Evolutionary conservation across 2,888 invertebrate genomes (phyloP), one percentile per base, ranked within the genome.

Genomic region (Netelia inedita): DNA sequence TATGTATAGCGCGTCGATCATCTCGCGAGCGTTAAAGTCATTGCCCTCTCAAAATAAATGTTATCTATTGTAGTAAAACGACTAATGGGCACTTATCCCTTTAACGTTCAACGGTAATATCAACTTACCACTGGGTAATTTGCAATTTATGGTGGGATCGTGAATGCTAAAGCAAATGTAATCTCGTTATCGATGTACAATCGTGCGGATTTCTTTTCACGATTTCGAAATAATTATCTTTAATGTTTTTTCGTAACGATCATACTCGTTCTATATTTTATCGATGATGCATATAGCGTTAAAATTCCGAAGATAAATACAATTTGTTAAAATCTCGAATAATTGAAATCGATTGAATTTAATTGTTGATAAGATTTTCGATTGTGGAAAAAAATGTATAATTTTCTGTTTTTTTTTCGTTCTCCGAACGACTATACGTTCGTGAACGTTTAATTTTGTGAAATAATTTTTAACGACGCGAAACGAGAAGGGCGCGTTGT

Each of bases 11-110:
- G 41, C 55, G 53, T 57, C 46, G 72, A 72, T 79, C 55, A 79
- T 72, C 55, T 41, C 46, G 16, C 19, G 3, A 72, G 57, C 50
- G 28, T 28, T 59, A 69, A 53, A 79, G 79, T 79, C 79, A 57
- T 72, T 79, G 79, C 65, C 72, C 72, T 79, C 72, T 23, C 21
- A 43, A 28, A 72, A 79, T 72, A 79, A 72, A 79, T 72, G 72
- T 66, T 61, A 41, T 63, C 28, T 65, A 79, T 79, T 79, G 79
- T 79, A 57, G 50, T 63, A 35, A 35, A 68, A 71, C 19, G 19
- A 10, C 63, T 61, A 69, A 69, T 59, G 46, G 21, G 28, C 41
- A 61, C 35, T 69, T 71, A 50, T 53, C 59, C 53, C 79, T 79
- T 63, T 41, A 63, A 63, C 71, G 79, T 53, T 79, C 63, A 21